Conservation (phyloP, 2,797 vertebrate genomes). For the Helarctos malayanus region DNA sequence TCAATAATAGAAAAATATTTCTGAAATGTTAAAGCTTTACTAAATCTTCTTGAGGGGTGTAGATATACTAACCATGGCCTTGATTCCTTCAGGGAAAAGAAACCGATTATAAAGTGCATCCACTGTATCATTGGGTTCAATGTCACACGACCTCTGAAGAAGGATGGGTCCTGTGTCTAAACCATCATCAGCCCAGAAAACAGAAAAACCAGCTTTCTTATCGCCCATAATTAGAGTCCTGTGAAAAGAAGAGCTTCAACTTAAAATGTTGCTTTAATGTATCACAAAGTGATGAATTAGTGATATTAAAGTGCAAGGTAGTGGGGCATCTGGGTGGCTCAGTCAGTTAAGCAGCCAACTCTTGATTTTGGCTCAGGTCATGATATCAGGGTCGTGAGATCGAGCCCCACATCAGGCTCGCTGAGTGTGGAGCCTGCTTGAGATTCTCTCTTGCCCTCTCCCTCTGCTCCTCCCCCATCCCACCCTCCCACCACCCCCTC, state of each 20-base stretch:
- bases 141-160: constrained; percentile 94
- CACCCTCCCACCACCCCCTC: not conserved
- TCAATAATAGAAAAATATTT: constrained; percentile 1
- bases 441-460: not conserved
- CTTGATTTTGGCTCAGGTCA: not conserved
- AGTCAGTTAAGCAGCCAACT: not conserved
- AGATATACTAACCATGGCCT: constrained; percentile 94
- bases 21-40: not conserved
- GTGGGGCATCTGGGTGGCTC: not conserved
- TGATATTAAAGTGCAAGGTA: not conserved
- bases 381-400: not conserved
- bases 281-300: not conserved
- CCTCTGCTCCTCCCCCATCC: not conserved
- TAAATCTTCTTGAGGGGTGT: not conserved
- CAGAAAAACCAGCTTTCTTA: constrained; percentile 95
- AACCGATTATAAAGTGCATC: constrained; percentile 97
- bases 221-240: constrained; percentile 99
- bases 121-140: constrained; percentile 96
- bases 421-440: not conserved
- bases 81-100: constrained; percentile 98
- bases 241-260: constrained; percentile 62
- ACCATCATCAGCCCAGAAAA: constrained; percentile 99
- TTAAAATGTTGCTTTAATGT: not conserved
- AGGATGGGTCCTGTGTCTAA: constrained; percentile 98
- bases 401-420: not conserved